phyloP scores from a whole-genome alignment of 2,113 vertebrate species.

The Fregetta grallaria region DNA sequence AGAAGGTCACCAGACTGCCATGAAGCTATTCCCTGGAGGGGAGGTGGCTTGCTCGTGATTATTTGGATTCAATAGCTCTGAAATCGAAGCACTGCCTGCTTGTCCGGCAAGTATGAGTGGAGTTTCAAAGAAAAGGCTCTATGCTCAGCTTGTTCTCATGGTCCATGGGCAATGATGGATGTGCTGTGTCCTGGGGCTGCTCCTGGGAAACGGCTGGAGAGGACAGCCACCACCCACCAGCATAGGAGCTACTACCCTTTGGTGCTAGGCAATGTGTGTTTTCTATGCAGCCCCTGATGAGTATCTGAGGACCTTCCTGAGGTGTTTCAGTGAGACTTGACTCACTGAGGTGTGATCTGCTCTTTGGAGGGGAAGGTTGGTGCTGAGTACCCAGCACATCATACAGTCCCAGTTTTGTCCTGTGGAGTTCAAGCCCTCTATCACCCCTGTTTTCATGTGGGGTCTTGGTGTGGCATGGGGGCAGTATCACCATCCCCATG shows the following conservation, averaged over 20 bases:
- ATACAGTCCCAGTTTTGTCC: background rate
- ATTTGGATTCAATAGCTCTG: background rate
- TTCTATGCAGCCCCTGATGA: background rate
- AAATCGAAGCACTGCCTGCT: background rate
- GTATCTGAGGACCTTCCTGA: background rate
- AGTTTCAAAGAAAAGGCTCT: background rate
- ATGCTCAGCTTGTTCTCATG: background rate
- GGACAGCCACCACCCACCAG: background rate
- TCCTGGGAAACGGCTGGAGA: background rate
- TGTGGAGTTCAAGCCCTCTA: background rate
- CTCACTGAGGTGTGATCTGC: background rate
- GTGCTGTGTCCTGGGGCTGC: background rate
- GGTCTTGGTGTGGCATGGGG: background rate
- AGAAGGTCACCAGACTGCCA: background rate
- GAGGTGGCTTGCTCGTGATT: background rate
- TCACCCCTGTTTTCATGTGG: background rate
- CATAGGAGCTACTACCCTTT: background rate
- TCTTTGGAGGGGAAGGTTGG: background rate
- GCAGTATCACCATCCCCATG: background rate
- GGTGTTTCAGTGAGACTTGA: background rate
- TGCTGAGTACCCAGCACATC: background rate
- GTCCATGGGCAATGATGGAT: background rate
- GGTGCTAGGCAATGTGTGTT: background rate
- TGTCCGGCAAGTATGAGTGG: background rate
- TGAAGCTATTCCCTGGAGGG: background rate